Percentiles rank a stretch among this genome's conserved stretches.
Evolutionary conservation across 2,797 vertebrate genomes (phyloP).

Genomic region (Lutjanus argentimaculatus): DNA sequence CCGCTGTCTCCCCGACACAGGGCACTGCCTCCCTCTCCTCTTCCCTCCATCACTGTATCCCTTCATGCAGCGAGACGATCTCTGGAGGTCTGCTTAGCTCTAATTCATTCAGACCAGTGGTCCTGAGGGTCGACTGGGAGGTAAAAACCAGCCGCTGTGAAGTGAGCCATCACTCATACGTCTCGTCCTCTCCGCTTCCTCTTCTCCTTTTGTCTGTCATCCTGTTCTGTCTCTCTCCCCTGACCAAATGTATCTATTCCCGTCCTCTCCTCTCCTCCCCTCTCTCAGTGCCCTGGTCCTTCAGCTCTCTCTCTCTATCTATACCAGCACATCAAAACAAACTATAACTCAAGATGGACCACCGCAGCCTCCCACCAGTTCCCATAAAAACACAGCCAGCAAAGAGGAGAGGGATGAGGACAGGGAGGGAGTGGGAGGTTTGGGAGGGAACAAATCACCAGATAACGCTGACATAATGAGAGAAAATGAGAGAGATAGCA

Average conservation of each 20-base stretch:
- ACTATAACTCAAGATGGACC: constrained; percentile 82
- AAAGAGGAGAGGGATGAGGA: constrained; percentile 3
- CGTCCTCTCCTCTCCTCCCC: constrained; percentile 26
- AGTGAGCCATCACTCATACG: constrained; percentile 53
- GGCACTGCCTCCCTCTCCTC: constrained; percentile 50
- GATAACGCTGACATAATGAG: constrained; percentile 73
- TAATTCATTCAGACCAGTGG: constrained; percentile 38
- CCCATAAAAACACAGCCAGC: constrained; percentile 67
- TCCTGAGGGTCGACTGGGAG: constrained; percentile 35
- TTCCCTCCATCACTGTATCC: constrained; percentile 28
- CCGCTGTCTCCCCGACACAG: constrained; percentile 42
- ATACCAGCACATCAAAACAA: constrained; percentile 83
- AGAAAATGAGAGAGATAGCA: constrained; percentile 57
- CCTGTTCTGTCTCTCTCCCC: constrained; percentile 22
- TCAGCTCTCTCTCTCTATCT: constrained; percentile 69
- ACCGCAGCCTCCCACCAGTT: constrained; percentile 65
- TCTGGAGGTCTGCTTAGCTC: constrained; percentile 29
- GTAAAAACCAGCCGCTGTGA: constrained; percentile 35
- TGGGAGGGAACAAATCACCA: constrained; percentile 66
- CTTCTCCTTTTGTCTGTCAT: constrained; percentile 22
- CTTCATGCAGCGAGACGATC: constrained; percentile 20
- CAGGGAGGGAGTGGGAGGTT: constrained; percentile 28
- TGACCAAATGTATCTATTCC: constrained; percentile 25
- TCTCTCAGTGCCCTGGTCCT: constrained; percentile 39
- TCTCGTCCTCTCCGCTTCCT: constrained; percentile 5